Conservation (phyloP, 2,113 vertebrate genomes). For the Entelurus aequoreus region DNA sequence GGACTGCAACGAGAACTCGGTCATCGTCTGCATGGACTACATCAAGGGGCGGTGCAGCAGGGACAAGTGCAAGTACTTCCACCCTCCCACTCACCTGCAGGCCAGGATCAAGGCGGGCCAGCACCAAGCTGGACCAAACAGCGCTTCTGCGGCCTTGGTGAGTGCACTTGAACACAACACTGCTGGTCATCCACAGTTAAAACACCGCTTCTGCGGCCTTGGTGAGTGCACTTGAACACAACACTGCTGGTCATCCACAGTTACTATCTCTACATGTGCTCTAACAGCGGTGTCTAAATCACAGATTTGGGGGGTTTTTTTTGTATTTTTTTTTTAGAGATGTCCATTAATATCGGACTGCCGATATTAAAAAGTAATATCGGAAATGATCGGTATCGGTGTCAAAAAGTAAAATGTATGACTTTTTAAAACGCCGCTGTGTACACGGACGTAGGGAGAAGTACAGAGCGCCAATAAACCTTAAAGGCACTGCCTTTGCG, state of each 20-base stretch:
- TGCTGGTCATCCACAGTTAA: not conserved
- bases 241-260: not conserved
- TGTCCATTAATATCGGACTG: too few species aligned
- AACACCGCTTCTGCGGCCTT: slow-evolving; percentile 78
- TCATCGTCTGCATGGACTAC: slow-evolving; percentile 99
- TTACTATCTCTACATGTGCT: too few species aligned
- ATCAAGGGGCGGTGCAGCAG: slow-evolving; percentile 96
- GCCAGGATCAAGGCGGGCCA: slow-evolving; percentile 96
- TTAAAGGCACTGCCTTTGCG: too few species aligned
- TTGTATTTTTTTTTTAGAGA: too few species aligned
- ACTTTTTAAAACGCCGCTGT: too few species aligned
- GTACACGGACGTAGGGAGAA: too few species aligned
- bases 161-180: slow-evolving; percentile 47
- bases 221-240: slow-evolving; percentile 76
- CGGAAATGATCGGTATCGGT: too few species aligned
- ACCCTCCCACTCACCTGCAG: slow-evolving; percentile 95
- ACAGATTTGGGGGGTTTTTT: too few species aligned
- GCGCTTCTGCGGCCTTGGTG: slow-evolving; percentile 82
- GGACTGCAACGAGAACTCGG: slow-evolving; percentile 94
- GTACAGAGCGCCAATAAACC: too few species aligned
- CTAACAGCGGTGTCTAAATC: too few species aligned
- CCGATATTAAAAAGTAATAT: too few species aligned
- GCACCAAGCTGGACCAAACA: slow-evolving; percentile 92
- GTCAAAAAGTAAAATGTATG: too few species aligned
- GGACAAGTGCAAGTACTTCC: slow-evolving; percentile 99